A percentile compares a stretch with the other conserved stretches of the same genome.
These are phyloP conservation scores for Lagocephalus sceleratus DNA, from an alignment of 2,797 vertebrate species.

Conservation along the genomic window DNA sequence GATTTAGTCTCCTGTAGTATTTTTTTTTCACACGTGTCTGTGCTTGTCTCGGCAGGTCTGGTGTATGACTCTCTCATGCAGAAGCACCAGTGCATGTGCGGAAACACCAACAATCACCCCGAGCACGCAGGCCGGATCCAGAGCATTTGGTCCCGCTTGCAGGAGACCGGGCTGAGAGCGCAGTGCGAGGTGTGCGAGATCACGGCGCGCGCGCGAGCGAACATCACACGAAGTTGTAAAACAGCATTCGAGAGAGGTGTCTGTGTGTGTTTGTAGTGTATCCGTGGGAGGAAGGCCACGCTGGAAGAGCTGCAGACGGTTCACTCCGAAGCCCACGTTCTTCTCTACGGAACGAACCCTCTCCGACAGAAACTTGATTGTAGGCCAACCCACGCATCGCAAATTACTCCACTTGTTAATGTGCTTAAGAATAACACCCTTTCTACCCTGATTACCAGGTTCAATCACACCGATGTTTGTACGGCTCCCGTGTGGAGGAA, in stretches of 20 bases:
- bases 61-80: slow-evolving; percentile 97
- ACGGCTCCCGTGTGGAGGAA: slow-evolving; percentile 89
- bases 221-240: not conserved
- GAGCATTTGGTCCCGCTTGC: slow-evolving; percentile 98
- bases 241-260: slow-evolving; percentile 4
- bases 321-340: slow-evolving; percentile 90
- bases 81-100: slow-evolving; percentile 97
- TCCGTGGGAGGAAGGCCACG: slow-evolving; percentile 92
- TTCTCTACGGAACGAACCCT: slow-evolving; percentile 95
- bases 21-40: too few species aligned
- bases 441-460: slow-evolving; percentile 66
- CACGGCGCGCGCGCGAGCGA: not conserved
- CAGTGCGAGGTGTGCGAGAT: slow-evolving; percentile 87
- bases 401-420: not conserved
- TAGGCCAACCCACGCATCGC: slow-evolving; percentile 64
- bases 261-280: slow-evolving; percentile 74
- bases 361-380: slow-evolving; percentile 95
- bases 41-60: slow-evolving; percentile 77
- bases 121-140: slow-evolving; percentile 95
- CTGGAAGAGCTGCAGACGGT: slow-evolving; percentile 93
- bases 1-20: too few species aligned
- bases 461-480: slow-evolving; percentile 90
- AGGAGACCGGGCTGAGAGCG: slow-evolving; percentile 93
- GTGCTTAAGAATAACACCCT: not conserved
- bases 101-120: slow-evolving; percentile 94